Base-by-base conservation (phyloP, 2,888 invertebrate species). In the Synanthedon tipuliformis region DNA sequence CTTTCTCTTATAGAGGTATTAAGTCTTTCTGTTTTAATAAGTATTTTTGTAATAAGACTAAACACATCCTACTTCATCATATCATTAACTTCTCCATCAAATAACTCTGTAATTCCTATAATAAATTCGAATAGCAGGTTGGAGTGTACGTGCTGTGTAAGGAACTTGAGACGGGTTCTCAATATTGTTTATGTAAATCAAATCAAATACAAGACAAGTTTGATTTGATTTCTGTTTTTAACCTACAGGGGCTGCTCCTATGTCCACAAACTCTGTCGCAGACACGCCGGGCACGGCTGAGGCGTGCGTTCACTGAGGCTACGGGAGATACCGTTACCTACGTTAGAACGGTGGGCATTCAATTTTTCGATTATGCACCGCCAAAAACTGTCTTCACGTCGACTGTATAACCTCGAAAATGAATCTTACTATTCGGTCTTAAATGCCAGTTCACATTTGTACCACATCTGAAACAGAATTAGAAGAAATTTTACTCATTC, bases 211-310 rank as follows among this genome's bases (percentile, higher is more conserved):
- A 8, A 54, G 53, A 49, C 55, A 60, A 61, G 56, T 75, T 75
- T 76, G 78, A 73, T 79, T 79, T 77, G 78, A 73, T 78, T 75
- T 73, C 60, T 78, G 64, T 82, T 85, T 83, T 79, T 78, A 73
- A 78, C 77, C 83, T 77, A 72, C 92, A 94, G 92, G 94, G 94
- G 79, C 92, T 94, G 88, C 93, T 95, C 85, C 94, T 95, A 89
- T 94, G 94, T 89, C 94, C 95, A 76, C 93, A 94, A 89, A 94
- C 94, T 82, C 91, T 95, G 92, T 93, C 95, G 89, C 94, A 95
- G 90, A 92, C 92, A 77, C 93, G 95, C 77, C 92, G 95, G 73
- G 92, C 93, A 79, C 91, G 93, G 75, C 92, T 95, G 86, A 92
- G 95, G 85, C 92, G 95, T 79, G 95, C 95, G 77, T 94, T 94